Evolutionary conservation across 2,113 vertebrate genomes (phyloP).

Genomic region (Sitta europaea): DNA sequence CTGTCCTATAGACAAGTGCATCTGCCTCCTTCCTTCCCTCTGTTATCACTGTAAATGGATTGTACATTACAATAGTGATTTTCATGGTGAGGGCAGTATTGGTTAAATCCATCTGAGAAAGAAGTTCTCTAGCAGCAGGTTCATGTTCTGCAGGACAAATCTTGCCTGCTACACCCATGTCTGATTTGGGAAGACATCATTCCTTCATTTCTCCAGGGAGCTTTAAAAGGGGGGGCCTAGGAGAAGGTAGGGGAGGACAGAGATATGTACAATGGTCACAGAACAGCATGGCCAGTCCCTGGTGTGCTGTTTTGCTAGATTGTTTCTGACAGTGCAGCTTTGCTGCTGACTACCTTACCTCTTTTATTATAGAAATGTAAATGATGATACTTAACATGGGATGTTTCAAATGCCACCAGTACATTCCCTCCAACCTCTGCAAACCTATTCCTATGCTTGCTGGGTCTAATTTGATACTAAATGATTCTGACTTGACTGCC

Average conservation of each 20-base stretch:
- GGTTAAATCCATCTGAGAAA: not conserved
- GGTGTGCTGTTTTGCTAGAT: not conserved
- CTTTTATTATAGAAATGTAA: not conserved
- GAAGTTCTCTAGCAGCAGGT: not conserved
- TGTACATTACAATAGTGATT: not conserved
- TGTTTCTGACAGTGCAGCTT: not conserved
- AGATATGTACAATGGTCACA: not conserved
- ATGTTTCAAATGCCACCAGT: not conserved
- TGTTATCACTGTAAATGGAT: not conserved
- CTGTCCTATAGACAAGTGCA: not conserved
- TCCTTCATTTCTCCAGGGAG: not conserved
- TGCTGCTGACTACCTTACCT: not conserved
- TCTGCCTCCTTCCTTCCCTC: not conserved
- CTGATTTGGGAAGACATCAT: not conserved
- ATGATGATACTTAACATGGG: not conserved
- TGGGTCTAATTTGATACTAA: not conserved
- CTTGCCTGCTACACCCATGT: not conserved
- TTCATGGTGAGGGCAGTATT: not conserved
- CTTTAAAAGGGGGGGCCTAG: rapidly evolving
- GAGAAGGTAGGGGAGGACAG: not conserved
- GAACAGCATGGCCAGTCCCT: not conserved
- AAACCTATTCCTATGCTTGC: not conserved
- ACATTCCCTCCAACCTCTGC: not conserved
- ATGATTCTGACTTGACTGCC: not conserved
- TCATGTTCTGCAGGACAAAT: not conserved